Conservation (phyloP, 2,113 vertebrate genomes). For the Herpetotheres cachinnans region DNA sequence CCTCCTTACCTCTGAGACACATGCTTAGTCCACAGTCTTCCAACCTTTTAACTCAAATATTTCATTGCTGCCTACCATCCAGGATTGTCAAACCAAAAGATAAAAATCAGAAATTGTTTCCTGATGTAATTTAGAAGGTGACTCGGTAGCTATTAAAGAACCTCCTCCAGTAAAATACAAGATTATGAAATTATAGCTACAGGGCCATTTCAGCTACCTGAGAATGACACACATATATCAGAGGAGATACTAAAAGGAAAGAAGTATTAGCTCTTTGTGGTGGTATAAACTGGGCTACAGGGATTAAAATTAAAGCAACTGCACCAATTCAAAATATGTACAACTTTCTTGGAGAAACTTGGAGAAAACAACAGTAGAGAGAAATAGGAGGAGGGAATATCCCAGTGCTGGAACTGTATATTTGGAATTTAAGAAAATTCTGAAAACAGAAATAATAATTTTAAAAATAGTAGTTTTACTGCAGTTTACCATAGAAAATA, state of each 20-base stretch:
- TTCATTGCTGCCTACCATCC: slow-evolving; percentile 26
- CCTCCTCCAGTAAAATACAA: not conserved
- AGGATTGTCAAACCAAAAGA: not conserved
- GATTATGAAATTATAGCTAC: not conserved
- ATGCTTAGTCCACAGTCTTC: slow-evolving; percentile 37
- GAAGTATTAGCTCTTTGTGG: not conserved
- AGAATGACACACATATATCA: slow-evolving; percentile 28
- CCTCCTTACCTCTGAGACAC: slow-evolving; percentile 35
- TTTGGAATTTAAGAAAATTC: not conserved
- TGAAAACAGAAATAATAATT: not conserved
- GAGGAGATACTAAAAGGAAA: not conserved
- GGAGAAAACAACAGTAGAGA: not conserved
- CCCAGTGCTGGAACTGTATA: not conserved
- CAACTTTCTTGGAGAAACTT: not conserved
- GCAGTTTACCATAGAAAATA: not conserved
- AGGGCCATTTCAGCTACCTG: not conserved
- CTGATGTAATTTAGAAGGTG: not conserved
- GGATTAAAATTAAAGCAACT: not conserved
- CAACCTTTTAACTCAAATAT: not conserved
- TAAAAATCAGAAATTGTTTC: not conserved
- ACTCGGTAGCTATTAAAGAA: not conserved
- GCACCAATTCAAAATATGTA: not conserved
- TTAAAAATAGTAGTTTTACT: not conserved
- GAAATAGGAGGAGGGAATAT: not conserved
- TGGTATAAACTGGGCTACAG: not conserved